phyloP scores from a whole-genome alignment of 2,888 invertebrate genomes.

The Tuta absoluta region DNA sequence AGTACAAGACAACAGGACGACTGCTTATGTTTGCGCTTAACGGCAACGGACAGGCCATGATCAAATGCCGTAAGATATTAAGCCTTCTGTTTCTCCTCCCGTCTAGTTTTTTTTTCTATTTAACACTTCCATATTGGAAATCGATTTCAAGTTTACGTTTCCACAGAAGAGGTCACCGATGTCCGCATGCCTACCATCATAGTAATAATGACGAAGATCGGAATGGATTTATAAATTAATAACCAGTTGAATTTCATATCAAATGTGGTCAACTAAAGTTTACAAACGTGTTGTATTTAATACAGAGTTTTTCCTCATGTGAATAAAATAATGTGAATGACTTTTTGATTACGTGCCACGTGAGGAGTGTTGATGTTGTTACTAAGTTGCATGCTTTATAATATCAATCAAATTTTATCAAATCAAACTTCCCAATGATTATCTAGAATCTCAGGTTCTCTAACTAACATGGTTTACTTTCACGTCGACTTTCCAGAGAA shows the following conservation, averaged over 20 bases:
- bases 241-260: too few species aligned
- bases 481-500: constrained; percentile 49
- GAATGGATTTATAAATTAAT: too few species aligned
- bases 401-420: not conserved
- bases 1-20: constrained; percentile 55
- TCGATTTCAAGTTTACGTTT: too few species aligned
- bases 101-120: too few species aligned
- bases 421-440: too few species aligned
- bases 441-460: not conserved
- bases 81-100: too few species aligned
- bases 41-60: constrained; percentile 56
- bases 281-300: not conserved
- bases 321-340: not conserved
- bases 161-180: too few species aligned
- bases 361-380: not conserved
- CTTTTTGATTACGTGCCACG: not conserved
- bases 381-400: not conserved
- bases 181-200: too few species aligned
- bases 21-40: constrained; percentile 57
- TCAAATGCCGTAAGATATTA: constrained; percentile 56
- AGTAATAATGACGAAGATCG: too few species aligned
- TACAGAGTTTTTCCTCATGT: not conserved
- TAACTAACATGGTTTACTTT: not conserved
- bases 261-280: not conserved
- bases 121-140: too few species aligned